phyloP scores from a whole-genome alignment of 2,797 vertebrate genomes.

The Philypnodon macrostomus region DNA sequence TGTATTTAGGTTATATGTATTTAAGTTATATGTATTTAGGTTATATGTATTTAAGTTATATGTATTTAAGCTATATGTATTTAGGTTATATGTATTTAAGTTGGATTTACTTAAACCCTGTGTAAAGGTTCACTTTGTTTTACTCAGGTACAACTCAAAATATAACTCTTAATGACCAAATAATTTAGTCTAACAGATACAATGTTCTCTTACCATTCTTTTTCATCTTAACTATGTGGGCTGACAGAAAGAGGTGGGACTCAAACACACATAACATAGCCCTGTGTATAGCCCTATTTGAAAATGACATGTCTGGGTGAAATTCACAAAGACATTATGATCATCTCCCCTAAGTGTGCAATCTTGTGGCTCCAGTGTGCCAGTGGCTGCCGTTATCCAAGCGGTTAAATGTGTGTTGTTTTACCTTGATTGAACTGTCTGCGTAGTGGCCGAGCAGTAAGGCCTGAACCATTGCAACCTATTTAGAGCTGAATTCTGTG shows the following conservation, averaged over 20 bases:
- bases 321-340: conserved; percentile 77
- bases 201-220: conserved; percentile 3
- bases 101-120: no score
- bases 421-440: conserved; percentile 78
- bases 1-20: no score
- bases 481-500: no score
- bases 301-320: conserved; percentile 78
- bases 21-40: no score
- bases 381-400: conserved; percentile 63
- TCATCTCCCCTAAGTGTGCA: conserved; percentile 71
- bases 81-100: no score
- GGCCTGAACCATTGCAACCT: conserved; percentile 60
- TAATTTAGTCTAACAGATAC: conserved; percentile 27
- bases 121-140: no score
- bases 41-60: no score
- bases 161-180: conserved; percentile 28
- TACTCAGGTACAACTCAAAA: no score
- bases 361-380: conserved; percentile 63
- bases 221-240: conserved; percentile 9
- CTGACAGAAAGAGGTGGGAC: conserved; percentile 23
- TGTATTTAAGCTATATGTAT: no score
- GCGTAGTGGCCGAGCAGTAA: conserved; percentile 42
- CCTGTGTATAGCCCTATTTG: conserved; percentile 60
- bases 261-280: conserved; percentile 61
- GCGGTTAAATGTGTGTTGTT: conserved; percentile 73